These are phyloP conservation scores for Gisinianus flammeolus DNA, from an alignment of 2,888 invertebrate genomes.

Conservation along the genomic window DNA sequence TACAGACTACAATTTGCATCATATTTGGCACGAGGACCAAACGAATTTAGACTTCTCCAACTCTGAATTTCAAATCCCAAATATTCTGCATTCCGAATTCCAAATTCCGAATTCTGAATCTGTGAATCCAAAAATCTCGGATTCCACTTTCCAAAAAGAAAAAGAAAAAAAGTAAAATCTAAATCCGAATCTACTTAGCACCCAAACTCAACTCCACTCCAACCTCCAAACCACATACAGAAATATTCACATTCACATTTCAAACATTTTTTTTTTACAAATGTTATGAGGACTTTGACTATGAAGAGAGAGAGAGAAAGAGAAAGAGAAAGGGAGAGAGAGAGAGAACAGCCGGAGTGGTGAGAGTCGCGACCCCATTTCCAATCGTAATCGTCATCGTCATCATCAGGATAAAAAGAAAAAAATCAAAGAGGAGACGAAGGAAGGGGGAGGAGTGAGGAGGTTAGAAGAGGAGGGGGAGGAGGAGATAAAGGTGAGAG, in stretches of 20 bases:
- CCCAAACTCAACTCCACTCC: not conserved
- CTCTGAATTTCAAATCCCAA: not conserved
- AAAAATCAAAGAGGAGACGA: not conserved
- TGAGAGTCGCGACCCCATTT: not conserved
- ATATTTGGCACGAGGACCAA: not conserved
- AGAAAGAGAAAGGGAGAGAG: too few relatives aligned
- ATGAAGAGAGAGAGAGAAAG: not conserved
- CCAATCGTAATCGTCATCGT: conserved; percentile 16
- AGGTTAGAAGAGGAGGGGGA: not conserved
- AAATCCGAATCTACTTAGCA: not conserved
- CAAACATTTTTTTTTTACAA: not conserved
- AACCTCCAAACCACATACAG: not conserved
- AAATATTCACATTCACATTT: too few relatives aligned
- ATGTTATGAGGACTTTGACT: not conserved
- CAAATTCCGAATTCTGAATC: not conserved
- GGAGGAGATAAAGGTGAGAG: conserved; percentile 29
- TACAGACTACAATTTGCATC: not conserved
- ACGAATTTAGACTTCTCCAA: not conserved
- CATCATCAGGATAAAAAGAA: not conserved
- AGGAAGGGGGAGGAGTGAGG: not conserved
- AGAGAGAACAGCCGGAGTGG: not conserved
- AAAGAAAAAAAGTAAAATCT: not conserved
- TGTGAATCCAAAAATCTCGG: not conserved
- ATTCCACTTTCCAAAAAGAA: not conserved
- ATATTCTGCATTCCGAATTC: not conserved